These are phyloP conservation scores for Drosophila stalkeri DNA, from an alignment of 2,888 invertebrate species.

Conservation along the genomic window DNA sequence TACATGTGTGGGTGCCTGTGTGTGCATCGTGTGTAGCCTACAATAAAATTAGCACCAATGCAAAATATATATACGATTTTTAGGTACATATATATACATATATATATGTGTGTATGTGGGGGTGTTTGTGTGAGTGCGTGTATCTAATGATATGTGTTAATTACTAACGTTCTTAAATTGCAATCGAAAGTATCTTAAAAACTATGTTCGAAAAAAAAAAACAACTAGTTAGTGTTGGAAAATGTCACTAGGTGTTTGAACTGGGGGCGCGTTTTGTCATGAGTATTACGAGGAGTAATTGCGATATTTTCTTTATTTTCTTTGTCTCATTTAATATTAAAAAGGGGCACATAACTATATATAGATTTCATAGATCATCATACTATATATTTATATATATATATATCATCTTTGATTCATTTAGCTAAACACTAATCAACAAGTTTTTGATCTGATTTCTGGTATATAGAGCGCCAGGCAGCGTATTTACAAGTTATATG, in stretches of 20 bases:
- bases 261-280: constrained; percentile 8
- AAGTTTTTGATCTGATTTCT: constrained; percentile 46
- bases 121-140: constrained; percentile 26
- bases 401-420: constrained; percentile 32
- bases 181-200: constrained; percentile 28
- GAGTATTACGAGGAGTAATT: constrained; percentile 6
- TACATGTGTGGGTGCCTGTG: constrained; percentile 9
- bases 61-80: constrained; percentile 56
- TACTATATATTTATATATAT: neutral
- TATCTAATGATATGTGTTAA: constrained; percentile 66
- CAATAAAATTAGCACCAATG: constrained; percentile 75
- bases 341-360: constrained; percentile 9
- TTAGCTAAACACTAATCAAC: constrained; percentile 68
- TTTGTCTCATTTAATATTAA: neutral
- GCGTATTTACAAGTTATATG: constrained; percentile 44
- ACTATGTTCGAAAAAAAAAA: constrained; percentile 3
- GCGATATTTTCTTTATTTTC: neutral
- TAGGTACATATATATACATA: constrained; percentile 3
- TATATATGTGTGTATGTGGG: constrained; percentile 17
- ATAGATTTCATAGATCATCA: neutral
- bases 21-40: constrained; percentile 49
- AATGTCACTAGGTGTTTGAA: constrained; percentile 36
- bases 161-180: constrained; percentile 56
- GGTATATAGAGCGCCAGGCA: constrained; percentile 24
- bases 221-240: neutral